Evolutionary conservation across 1,140 invertebrate species (phyloP), one percentile per base, ranked within the genome.

Genomic region (Oscheius sp.): DNA sequence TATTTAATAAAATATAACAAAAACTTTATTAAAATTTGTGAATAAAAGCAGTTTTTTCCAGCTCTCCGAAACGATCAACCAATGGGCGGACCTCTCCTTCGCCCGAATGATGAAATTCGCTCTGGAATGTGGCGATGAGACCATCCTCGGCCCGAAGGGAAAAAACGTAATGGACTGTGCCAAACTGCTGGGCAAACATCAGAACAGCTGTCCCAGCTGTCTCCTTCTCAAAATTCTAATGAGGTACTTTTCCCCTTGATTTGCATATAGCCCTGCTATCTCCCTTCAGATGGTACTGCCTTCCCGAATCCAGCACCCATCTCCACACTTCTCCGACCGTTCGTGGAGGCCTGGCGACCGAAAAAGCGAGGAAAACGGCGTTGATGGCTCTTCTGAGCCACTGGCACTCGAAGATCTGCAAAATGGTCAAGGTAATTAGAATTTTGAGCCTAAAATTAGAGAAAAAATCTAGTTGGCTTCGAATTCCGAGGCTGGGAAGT

Each of bases 331-430:
- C 36, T 2, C 31, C 63, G 36, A 31, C 35, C 3, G 32, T 71
- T 26, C 42, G 38, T 15, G 31, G 26, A 13, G 36, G 49, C n/a
- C 63, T 71, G 18, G 68, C 42, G 20, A 18, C 31, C 3, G 61
- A 71, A 34, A 35, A 77, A 62, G 61, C 42, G n/a, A 42, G 80
- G 35, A 79, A 81, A 42, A 63, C 46, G 26, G 82, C 80, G 20
- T 70, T 82, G 0, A 80, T 79, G 34, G 78, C 82, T 1, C 59
- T 82, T 23, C 71, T 82, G 13, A 76, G 77, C 65, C 82, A 84
- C 63, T 82, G 80, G 80, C 80, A 82, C 59, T 75, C 82, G 26
- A 55, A 83, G 28, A 77, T 82, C 23, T 77, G 79, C 36, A 38
- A 59, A 13, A 65, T 36, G 32, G 36, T 63, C 15, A 63, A 63